phyloP scores from a whole-genome alignment of 2,797 vertebrate genomes.

The Telmatherina bonti region DNA sequence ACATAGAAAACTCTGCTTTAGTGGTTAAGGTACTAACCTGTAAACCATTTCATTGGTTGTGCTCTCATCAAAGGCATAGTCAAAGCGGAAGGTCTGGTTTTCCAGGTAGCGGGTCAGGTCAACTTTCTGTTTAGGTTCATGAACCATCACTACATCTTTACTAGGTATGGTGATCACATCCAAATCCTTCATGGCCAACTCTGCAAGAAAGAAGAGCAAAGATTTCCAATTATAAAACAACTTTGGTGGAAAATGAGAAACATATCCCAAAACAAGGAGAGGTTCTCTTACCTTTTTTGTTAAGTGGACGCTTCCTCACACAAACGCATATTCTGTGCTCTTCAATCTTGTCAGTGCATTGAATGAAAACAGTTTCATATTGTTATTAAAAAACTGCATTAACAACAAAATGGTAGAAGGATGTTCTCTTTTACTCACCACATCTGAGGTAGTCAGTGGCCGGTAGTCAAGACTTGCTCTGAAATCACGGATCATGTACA shows the following conservation, averaged over 20 bases:
- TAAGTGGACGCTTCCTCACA: slow-evolving; percentile 96
- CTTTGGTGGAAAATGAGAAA: neutral
- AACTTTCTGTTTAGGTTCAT: slow-evolving; percentile 98
- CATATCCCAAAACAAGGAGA: neutral
- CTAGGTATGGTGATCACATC: slow-evolving; percentile 98
- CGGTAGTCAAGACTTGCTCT: slow-evolving; percentile 95
- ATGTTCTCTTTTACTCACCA: slow-evolving; percentile 82
- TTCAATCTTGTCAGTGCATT: slow-evolving; percentile 87
- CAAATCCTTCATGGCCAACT: slow-evolving; percentile 92
- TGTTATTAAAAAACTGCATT: neutral
- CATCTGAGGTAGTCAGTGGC: slow-evolving; percentile 93
- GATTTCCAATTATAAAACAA: neutral
- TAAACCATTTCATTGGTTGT: slow-evolving; percentile 99
- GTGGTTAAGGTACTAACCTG: slow-evolving; percentile 82
- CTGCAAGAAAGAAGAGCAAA: slow-evolving; percentile 75
- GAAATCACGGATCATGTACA: slow-evolving; percentile 99
- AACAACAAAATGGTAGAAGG: neutral
- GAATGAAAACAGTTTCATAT: slow-evolving; percentile 3
- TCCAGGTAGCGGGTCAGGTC: slow-evolving; percentile 97
- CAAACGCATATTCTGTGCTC: slow-evolving; percentile 99
- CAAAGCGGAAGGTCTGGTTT: slow-evolving; percentile 99
- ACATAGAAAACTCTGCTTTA: no score
- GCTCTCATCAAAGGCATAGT: slow-evolving; percentile 96
- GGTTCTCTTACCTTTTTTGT: slow-evolving; percentile 92
- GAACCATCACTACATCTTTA: slow-evolving; percentile 99